phyloP scores from a whole-genome alignment of 1,140 invertebrate species.

The Leptopilina clavipes region DNA sequence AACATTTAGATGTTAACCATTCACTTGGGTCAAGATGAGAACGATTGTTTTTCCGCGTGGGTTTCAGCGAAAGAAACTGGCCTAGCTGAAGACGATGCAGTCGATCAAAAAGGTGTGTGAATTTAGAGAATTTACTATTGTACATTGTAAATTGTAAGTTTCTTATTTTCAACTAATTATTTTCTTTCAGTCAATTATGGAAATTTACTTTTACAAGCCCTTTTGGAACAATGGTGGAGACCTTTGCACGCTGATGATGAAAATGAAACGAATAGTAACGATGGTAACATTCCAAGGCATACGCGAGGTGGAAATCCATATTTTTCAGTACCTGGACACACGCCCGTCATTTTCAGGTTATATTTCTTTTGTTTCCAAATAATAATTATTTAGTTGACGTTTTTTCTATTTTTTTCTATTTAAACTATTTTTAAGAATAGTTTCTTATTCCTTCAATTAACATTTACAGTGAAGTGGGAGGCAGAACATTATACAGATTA shows the following conservation, averaged over 20 bases:
- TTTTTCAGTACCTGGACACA: slow-evolving; percentile 95
- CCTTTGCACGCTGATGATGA: slow-evolving; percentile 76
- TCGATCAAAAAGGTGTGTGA: slow-evolving; percentile 87
- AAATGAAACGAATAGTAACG: slow-evolving; percentile 68
- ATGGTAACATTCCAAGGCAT: slow-evolving; percentile 66
- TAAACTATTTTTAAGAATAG: too few relatives aligned
- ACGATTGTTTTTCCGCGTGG: slow-evolving; percentile 98
- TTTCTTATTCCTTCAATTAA: too few relatives aligned
- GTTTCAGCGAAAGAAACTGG: slow-evolving; percentile 97
- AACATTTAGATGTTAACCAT: slow-evolving; percentile 96
- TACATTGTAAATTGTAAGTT: neutral
- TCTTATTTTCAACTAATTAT: slow-evolving; percentile 26
- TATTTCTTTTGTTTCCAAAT: neutral
- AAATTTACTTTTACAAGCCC: slow-evolving; percentile 92
- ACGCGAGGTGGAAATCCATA: slow-evolving; percentile 84
- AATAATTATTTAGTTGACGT: neutral
- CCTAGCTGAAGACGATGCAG: slow-evolving; percentile 83
- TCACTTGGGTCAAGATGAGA: slow-evolving; percentile 96
- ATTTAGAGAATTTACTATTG: neutral
- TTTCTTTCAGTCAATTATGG: slow-evolving; percentile 93
- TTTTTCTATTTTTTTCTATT: too few relatives aligned
- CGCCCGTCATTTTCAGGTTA: slow-evolving; percentile 96
- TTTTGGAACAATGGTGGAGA: slow-evolving; percentile 96
- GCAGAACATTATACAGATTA: slow-evolving; percentile 92
- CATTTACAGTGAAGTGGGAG: slow-evolving; percentile 94